Percentiles rank a stretch among this genome's conserved stretches.
Evolutionary conservation across 2,888 invertebrate genomes (phyloP).

Genomic region (Baccha elongata): DNA sequence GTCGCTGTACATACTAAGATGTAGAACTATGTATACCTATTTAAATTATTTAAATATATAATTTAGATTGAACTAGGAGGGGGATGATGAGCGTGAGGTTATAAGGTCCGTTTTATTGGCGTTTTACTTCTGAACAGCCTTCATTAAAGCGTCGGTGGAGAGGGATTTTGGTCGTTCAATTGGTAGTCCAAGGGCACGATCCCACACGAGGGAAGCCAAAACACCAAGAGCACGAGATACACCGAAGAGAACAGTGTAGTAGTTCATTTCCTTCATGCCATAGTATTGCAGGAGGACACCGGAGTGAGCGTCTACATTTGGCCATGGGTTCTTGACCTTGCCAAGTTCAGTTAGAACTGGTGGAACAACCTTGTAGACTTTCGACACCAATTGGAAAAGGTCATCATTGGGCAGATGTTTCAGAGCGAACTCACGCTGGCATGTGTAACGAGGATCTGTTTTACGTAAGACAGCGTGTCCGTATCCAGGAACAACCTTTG

Average conservation of each 20-base stretch:
- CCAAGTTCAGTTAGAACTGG: constrained; percentile 91
- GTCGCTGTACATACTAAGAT: constrained; percentile 43
- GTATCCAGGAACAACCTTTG: constrained; percentile 92
- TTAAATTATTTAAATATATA: constrained; percentile 63
- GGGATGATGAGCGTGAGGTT: constrained; percentile 54
- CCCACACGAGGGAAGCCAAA: constrained; percentile 91
- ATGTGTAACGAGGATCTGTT: constrained; percentile 91
- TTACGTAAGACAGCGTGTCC: constrained; percentile 95
- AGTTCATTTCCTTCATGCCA: constrained; percentile 94
- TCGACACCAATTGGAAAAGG: constrained; percentile 90
- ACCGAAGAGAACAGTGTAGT: constrained; percentile 95
- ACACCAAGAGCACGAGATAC: constrained; percentile 94
- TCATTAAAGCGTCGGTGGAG: constrained; percentile 85
- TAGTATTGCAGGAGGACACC: constrained; percentile 92
- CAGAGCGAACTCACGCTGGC: constrained; percentile 93
- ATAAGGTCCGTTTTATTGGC: constrained; percentile 14
- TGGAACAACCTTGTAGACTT: constrained; percentile 92
- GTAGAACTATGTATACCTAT: constrained; percentile 41
- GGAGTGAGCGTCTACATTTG: constrained; percentile 96
- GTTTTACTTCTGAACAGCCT: constrained; percentile 80
- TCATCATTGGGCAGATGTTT: constrained; percentile 93
- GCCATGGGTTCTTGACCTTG: constrained; percentile 96
- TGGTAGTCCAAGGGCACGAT: constrained; percentile 91
- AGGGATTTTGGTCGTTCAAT: constrained; percentile 93
- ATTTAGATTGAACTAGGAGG: constrained; percentile 71